Evolutionary conservation across 2,113 vertebrate genomes (phyloP), one percentile per base, ranked within the genome.

Genomic region (Pangasianodon hypophthalmus): DNA sequence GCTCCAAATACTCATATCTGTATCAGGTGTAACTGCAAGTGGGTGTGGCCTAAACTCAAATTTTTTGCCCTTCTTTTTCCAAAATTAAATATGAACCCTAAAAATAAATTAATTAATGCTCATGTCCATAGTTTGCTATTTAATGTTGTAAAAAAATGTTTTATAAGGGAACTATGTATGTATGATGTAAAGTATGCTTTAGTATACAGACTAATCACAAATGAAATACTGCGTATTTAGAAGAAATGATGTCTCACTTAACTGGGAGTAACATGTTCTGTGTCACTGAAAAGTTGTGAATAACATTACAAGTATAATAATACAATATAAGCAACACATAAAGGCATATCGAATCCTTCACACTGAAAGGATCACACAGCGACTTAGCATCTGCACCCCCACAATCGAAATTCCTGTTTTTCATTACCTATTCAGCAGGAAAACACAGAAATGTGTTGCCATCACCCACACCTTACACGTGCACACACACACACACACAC

Each of bases 361-460:
- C 90, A 89, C 87, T 89, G 58, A 84, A n/a, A 89, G 75, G 85
- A 88, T 92, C 69, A 71, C 0, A 10, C 60, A 62, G 60, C 26
- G 7, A 62, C 60, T n/a, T 67, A 11, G 29, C 54, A 2, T 18
- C 54, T 24, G 58, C 58, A 60, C 58, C 58, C 13, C 10, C 50
- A 52, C 64, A 32, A 69, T 69, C 64, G 90, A 88, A 91, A 92
- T 89, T 87, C 75, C 90, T 81, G 67, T 90, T 73, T 82, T 52
- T 44, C 64, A 62, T 69, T 58, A 77, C 75, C 84, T 86, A 44
- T 69, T 41, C 14, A 58, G 64, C 48, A 71, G 41, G 84, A 48
- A 13, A 67, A 56, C 85, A 64, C 64, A 79, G 86, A 83, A 80
- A 85, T 71, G 86, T 56, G 52, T 13, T 19, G 48, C 44, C 69